These are phyloP conservation scores for Xyliphius kryptos DNA, from an alignment of 2,113 vertebrate species.

Conservation along the genomic window DNA sequence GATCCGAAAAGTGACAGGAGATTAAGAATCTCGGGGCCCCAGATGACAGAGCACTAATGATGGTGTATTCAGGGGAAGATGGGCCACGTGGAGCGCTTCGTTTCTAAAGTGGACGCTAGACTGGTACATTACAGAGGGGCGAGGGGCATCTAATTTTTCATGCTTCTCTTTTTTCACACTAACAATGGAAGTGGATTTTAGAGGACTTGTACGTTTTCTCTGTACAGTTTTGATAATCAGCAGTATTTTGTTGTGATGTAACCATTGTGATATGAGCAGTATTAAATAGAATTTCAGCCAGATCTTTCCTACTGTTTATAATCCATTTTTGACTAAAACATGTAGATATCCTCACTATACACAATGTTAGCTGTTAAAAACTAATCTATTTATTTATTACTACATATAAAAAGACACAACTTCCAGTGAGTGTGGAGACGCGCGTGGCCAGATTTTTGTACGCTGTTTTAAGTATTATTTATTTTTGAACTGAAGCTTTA, in stretches of 20 bases:
- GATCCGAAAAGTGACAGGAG: not conserved
- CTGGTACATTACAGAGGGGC: slow-evolving; percentile 43
- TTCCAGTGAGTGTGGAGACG: slow-evolving; percentile 61
- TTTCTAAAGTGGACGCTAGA: slow-evolving; percentile 33
- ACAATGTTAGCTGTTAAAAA: slow-evolving; percentile 57
- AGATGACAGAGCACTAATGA: not conserved
- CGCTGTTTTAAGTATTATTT: slow-evolving; percentile 68
- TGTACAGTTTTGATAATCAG: slow-evolving; percentile 98
- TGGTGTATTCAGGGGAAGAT: not conserved
- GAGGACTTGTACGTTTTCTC: slow-evolving; percentile 86
- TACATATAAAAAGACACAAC: slow-evolving; percentile 67
- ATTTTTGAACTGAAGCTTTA: slow-evolving; percentile 64
- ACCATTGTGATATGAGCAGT: slow-evolving; percentile 88
- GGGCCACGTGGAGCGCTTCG: not conserved
- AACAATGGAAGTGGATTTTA: slow-evolving; percentile 94
- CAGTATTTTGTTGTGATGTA: slow-evolving; percentile 95
- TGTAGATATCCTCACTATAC: slow-evolving; percentile 66
- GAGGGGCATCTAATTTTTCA: slow-evolving; percentile 52
- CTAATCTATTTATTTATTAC: slow-evolving; percentile 72
- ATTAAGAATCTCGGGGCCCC: not conserved
- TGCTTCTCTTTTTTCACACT: slow-evolving; percentile 74
- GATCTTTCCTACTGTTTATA: slow-evolving; percentile 94
- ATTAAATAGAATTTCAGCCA: slow-evolving; percentile 76
- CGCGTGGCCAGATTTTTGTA: slow-evolving; percentile 66
- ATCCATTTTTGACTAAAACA: slow-evolving; percentile 79